Percentiles rank a stretch among this genome's conserved stretches.
Evolutionary conservation across 2,797 vertebrate species (phyloP).

Genomic region (Peromyscus eremicus): DNA sequence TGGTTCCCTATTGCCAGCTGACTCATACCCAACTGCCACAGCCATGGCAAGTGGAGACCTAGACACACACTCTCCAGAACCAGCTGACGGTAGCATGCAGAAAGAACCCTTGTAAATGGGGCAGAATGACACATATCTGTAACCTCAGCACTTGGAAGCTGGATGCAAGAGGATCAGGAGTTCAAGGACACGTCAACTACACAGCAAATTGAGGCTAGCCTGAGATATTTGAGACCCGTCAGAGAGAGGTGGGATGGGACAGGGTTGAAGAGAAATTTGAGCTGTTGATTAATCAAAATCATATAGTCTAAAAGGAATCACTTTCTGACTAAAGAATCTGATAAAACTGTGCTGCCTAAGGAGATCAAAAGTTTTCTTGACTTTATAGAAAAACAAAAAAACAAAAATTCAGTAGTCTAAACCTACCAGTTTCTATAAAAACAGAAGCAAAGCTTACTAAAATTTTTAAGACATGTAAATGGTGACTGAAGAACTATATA

Average conservation of each 20-base stretch:
- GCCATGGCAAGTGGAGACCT: not conserved
- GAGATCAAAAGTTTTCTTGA: conserved; percentile 4
- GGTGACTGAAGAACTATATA: not conserved
- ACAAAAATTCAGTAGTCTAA: not conserved
- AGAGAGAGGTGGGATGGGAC: not conserved
- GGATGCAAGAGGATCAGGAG: not conserved
- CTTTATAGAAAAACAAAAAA: conserved; percentile 19
- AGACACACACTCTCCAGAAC: not conserved
- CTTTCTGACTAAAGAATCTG: conserved; percentile 41
- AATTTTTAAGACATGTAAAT: not conserved
- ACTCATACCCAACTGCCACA: not conserved
- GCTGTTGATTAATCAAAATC: conserved; percentile 29
- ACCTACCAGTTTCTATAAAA: conserved; percentile 4
- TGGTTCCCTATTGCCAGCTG: not conserved
- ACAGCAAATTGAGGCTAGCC: not conserved
- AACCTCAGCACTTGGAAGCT: not conserved
- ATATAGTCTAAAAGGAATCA: not conserved
- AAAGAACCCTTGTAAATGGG: not conserved
- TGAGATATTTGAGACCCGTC: not conserved
- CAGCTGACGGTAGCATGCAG: not conserved
- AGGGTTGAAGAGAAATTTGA: not conserved
- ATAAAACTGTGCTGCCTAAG: not conserved
- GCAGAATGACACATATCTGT: not conserved
- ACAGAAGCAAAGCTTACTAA: not conserved
- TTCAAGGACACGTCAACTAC: not conserved